Evolutionary conservation across 2,888 invertebrate genomes (phyloP).

Genomic region (Crioceris asparagi): DNA sequence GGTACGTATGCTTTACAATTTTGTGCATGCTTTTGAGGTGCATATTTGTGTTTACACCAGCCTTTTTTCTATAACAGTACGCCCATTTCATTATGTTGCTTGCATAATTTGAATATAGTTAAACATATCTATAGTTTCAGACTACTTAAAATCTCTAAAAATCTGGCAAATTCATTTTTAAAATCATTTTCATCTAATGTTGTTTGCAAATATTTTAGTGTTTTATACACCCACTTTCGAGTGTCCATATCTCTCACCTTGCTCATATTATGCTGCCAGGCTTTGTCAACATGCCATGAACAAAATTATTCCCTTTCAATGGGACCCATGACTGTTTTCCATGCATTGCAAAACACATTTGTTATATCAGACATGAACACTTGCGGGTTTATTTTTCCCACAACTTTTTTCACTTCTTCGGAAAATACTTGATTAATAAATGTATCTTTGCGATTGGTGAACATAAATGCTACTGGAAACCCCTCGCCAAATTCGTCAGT

Average conservation of each 20-base stretch:
- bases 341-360: slow-evolving; percentile 11
- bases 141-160: no score
- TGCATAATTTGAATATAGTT: no score
- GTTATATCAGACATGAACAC: slow-evolving; percentile 15
- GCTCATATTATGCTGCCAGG: slow-evolving; percentile 7
- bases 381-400: slow-evolving; percentile 7
- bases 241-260: slow-evolving; percentile 8
- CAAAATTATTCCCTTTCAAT: slow-evolving; percentile 8
- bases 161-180: no score
- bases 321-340: slow-evolving; percentile 9
- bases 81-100: no score
- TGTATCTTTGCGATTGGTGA: slow-evolving; percentile 5
- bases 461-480: slow-evolving; percentile 8
- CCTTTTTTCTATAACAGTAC: slow-evolving; percentile 11
- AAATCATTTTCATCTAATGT: no score
- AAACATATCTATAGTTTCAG: no score
- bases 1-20: slow-evolving; percentile 18
- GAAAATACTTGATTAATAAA: slow-evolving; percentile 5
- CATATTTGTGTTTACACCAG: slow-evolving; percentile 14
- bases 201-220: slow-evolving; percentile 6
- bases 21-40: slow-evolving; percentile 12
- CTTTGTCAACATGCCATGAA: slow-evolving; percentile 11
- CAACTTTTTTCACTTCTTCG: slow-evolving; percentile 4
- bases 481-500: slow-evolving; percentile 6
- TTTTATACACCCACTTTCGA: slow-evolving; percentile 5